A percentile compares a stretch with the other conserved stretches of the same genome.
Conservation (phyloP, 2,113 vertebrate species). For the Vimba vimba region DNA sequence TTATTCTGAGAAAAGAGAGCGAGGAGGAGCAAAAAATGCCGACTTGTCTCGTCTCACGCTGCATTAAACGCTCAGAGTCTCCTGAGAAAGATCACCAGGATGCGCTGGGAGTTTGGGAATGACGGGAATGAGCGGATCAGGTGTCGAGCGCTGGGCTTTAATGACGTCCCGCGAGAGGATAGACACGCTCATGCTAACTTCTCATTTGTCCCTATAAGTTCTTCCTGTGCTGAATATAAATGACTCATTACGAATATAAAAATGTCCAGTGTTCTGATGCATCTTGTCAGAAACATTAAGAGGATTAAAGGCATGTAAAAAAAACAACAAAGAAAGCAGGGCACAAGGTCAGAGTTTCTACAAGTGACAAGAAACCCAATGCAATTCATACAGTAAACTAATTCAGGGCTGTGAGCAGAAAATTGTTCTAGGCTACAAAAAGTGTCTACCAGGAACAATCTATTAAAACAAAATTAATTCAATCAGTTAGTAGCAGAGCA, state of each 20-base stretch:
- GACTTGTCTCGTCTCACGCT: neutral
- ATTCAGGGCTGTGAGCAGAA: neutral
- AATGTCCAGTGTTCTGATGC: neutral
- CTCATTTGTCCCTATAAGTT: neutral
- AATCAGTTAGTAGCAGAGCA: too few relatives aligned
- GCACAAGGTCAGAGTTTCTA: neutral
- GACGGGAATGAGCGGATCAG: neutral
- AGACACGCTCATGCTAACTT: neutral
- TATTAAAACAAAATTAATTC: neutral
- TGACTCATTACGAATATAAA: neutral
- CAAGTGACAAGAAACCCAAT: neutral
- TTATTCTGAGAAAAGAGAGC: neutral
- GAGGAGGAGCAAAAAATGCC: neutral
- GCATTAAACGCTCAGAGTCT: neutral
- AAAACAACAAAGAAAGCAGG: neutral
- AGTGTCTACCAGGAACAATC: neutral
- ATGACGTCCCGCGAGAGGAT: constrained; percentile 46
- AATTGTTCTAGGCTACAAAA: neutral
- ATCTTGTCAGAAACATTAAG: neutral
- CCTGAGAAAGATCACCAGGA: neutral
- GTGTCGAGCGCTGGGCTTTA: constrained; percentile 18
- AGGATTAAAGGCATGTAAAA: neutral
- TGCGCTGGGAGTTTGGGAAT: neutral
- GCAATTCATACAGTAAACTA: neutral
- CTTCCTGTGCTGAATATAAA: neutral